These are phyloP conservation scores for Pachyseris speciosa DNA, from an alignment of 64 coral and sea anemone genomes.

Conservation along the genomic window DNA sequence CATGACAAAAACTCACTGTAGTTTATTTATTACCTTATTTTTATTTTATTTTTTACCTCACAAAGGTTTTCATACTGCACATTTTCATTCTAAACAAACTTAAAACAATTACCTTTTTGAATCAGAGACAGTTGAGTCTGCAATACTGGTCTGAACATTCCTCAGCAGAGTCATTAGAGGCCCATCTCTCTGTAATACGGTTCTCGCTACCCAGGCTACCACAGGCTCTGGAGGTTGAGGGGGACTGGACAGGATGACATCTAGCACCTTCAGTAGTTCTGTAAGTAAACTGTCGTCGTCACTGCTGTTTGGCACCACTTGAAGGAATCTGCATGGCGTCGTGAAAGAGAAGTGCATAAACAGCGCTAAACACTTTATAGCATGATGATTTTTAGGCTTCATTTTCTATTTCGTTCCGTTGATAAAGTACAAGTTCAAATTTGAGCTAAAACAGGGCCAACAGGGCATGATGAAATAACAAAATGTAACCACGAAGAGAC, in stretches of 20 bases:
- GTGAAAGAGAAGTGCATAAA: not conserved
- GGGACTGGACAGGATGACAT: conserved; percentile 60
- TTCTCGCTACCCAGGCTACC: conserved; percentile 85
- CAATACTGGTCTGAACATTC: conserved; percentile 25
- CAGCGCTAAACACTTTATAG: too few relatives aligned
- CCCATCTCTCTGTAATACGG: conserved; percentile 69
- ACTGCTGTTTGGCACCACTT: conserved; percentile 81
- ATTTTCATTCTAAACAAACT: not conserved
- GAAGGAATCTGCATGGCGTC: conserved; percentile 69
- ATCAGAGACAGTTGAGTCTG: conserved; percentile 60
- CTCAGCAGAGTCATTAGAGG: conserved; percentile 73
- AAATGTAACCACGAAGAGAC: too few relatives aligned
- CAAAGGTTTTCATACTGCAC: not conserved
- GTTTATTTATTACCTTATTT: too few relatives aligned
- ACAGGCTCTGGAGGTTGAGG: conserved; percentile 60
- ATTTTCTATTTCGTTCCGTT: too few relatives aligned
- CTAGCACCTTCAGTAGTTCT: conserved; percentile 71
- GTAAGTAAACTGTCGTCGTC: conserved; percentile 85
- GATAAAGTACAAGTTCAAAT: too few relatives aligned
- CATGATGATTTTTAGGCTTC: too few relatives aligned
- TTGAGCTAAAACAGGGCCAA: too few relatives aligned
- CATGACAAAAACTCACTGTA: too few relatives aligned
- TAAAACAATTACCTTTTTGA: conserved; percentile 72
- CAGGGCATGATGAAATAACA: too few relatives aligned
- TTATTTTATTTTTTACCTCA: too few relatives aligned